phyloP scores from a whole-genome alignment of 1,140 invertebrate species.

The Epicauta chinensis region DNA sequence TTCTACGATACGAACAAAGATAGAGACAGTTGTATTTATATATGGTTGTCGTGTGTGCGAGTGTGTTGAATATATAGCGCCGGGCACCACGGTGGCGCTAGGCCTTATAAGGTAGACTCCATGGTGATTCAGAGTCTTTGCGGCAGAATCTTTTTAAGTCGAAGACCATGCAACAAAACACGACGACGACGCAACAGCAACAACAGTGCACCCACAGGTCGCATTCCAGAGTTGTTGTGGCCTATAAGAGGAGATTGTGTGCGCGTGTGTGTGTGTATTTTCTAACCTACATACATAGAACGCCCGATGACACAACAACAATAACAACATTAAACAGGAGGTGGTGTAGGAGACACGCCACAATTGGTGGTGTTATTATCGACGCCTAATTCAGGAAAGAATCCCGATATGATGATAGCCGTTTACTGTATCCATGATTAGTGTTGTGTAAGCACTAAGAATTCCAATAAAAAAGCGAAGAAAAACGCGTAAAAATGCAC shows the following conservation, averaged over 20 bases:
- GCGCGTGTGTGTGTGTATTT: background rate
- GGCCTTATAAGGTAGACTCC: slow-evolving; percentile 14
- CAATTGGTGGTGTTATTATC: too few relatives aligned
- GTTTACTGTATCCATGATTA: too few relatives aligned
- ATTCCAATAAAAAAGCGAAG: too few relatives aligned
- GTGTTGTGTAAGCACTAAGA: too few relatives aligned
- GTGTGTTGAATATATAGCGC: slow-evolving; percentile 10
- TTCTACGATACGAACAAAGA: too few relatives aligned
- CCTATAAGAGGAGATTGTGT: too few relatives aligned
- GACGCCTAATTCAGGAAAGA: too few relatives aligned
- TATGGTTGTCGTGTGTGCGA: background rate
- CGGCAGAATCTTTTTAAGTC: slow-evolving; percentile 13
- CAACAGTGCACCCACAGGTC: slow-evolving; percentile 11
- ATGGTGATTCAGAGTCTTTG: slow-evolving; percentile 16
- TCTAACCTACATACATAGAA: slow-evolving; percentile 11
- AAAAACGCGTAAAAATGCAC: too few relatives aligned
- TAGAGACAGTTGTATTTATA: too few relatives aligned
- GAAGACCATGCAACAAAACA: slow-evolving; percentile 9
- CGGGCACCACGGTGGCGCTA: slow-evolving; percentile 11
- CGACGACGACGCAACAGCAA: background rate
- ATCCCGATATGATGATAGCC: too few relatives aligned
- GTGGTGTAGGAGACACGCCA: slow-evolving; percentile 7
- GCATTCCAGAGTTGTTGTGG: slow-evolving; percentile 7
- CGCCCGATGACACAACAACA: slow-evolving; percentile 13
- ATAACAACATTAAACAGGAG: background rate